phyloP scores from a whole-genome alignment of 1,140 invertebrate species.

The Hylaeus volcanicus region DNA sequence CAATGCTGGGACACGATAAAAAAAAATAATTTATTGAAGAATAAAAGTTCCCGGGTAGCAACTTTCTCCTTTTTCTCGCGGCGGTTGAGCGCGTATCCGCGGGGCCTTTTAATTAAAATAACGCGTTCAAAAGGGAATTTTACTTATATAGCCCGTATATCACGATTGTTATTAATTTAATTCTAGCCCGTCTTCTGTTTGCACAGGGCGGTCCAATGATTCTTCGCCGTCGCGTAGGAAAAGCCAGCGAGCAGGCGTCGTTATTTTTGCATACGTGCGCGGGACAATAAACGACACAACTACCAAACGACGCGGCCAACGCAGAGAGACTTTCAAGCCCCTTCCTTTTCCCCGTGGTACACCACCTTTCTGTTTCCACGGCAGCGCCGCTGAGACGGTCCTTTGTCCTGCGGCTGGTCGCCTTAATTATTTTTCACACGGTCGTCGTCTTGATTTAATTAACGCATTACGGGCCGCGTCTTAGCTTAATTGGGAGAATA shows the following conservation, averaged over 20 bases:
- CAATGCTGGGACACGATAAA: slow-evolving; percentile 47
- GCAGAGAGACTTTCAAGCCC: not conserved
- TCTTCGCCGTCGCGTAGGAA: slow-evolving; percentile 21
- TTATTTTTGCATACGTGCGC: slow-evolving; percentile 23
- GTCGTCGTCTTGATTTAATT: slow-evolving; percentile 52
- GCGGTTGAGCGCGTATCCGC: not conserved
- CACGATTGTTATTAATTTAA: slow-evolving; percentile 48
- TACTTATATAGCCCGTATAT: slow-evolving; percentile 38
- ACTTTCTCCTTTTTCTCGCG: slow-evolving; percentile 34
- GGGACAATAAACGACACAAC: slow-evolving; percentile 34
- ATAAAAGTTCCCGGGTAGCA: slow-evolving; percentile 37
- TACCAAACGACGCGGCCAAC: not conserved
- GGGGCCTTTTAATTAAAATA: slow-evolving; percentile 49
- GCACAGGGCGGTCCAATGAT: slow-evolving; percentile 29
- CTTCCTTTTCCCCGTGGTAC: not conserved
- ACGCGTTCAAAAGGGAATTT: slow-evolving; percentile 44
- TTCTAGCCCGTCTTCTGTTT: slow-evolving; percentile 52
- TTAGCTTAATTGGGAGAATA: slow-evolving; percentile 51
- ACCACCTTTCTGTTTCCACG: slow-evolving; percentile 16
- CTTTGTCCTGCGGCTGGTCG: slow-evolving; percentile 41
- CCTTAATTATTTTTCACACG: slow-evolving; percentile 56
- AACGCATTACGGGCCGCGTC: slow-evolving; percentile 42
- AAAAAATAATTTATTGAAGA: slow-evolving; percentile 52
- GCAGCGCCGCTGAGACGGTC: slow-evolving; percentile 15
- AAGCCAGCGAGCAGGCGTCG: not conserved